Percentiles rank a stretch among this genome's conserved stretches.
Evolutionary conservation across 2,113 vertebrate genomes (phyloP).

Genomic region (Rhinopomastus cyanomelas): DNA sequence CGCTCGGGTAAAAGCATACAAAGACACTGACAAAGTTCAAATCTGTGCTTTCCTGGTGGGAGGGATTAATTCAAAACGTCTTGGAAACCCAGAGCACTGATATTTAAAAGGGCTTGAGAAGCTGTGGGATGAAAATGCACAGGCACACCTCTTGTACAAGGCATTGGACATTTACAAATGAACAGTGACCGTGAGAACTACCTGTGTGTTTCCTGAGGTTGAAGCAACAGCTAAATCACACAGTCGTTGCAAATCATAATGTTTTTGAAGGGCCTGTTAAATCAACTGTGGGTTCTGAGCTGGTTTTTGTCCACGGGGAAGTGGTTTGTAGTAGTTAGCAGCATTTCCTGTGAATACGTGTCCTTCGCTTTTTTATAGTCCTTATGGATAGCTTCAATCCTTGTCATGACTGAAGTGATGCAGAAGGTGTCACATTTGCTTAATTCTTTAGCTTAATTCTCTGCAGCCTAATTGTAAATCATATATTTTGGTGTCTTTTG

Average conservation of each 20-base stretch:
- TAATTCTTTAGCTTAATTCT: not conserved
- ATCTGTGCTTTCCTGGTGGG: not conserved
- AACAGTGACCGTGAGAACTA: fast-evolving
- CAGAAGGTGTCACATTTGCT: not conserved
- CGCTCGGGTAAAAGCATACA: not conserved
- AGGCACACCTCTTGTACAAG: not conserved
- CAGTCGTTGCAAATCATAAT: not conserved
- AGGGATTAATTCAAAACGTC: not conserved
- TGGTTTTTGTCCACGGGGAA: not conserved
- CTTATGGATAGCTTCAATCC: not conserved
- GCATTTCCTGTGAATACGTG: not conserved
- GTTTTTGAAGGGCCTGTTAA: not conserved
- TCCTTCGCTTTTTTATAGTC: not conserved
- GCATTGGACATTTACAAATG: not conserved
- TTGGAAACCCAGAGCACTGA: not conserved
- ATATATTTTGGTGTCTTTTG: not conserved
- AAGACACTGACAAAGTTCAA: not conserved
- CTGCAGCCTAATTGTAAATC: not conserved
- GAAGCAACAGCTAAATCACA: not conserved
- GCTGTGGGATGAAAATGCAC: not conserved
- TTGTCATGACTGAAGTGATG: not conserved
- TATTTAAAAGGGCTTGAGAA: not conserved
- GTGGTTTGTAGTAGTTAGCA: not conserved
- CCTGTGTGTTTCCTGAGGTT: not conserved
- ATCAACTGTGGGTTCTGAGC: not conserved